These are phyloP conservation scores for Periophthalmus magnuspinnatus DNA, from an alignment of 2,797 vertebrate species.

Conservation along the genomic window DNA sequence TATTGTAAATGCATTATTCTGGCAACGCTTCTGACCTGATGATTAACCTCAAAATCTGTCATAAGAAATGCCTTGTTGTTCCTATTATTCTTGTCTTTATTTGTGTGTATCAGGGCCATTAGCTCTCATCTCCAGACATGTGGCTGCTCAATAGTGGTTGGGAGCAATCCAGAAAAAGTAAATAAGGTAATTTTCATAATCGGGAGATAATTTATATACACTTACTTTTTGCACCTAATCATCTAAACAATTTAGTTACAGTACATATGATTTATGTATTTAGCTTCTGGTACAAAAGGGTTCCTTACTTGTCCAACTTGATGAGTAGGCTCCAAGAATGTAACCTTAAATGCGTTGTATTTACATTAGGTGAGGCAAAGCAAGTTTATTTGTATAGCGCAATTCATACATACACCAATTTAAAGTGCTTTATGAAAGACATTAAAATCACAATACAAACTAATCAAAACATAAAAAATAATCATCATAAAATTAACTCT, in stretches of 20 bases:
- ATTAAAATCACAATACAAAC: too few species aligned
- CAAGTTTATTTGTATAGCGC: too few species aligned
- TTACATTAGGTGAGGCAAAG: neutral
- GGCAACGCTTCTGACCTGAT: neutral
- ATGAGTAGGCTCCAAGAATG: too few species aligned
- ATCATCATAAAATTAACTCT: too few species aligned
- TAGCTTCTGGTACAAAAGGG: neutral
- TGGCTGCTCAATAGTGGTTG: conserved; percentile 95
- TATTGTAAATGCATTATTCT: neutral
- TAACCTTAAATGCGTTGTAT: neutral
- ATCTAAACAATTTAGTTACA: neutral
- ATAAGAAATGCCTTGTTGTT: conserved; percentile 6
- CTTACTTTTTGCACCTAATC: too few species aligned
- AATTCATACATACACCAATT: too few species aligned
- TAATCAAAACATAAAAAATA: too few species aligned
- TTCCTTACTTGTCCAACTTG: neutral
- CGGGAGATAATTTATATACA: neutral
- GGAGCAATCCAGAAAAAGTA: conserved; percentile 96
- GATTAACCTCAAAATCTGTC: conserved; percentile 21
- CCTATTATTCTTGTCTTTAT: conserved; percentile 43
- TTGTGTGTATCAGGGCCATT: conserved; percentile 83
- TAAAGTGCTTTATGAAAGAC: too few species aligned
- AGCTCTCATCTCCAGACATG: conserved; percentile 98
- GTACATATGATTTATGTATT: neutral
- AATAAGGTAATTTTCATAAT: conserved; percentile 86